Conservation (phyloP, 2,888 invertebrate genomes). For the Mylabris sibirica region DNA sequence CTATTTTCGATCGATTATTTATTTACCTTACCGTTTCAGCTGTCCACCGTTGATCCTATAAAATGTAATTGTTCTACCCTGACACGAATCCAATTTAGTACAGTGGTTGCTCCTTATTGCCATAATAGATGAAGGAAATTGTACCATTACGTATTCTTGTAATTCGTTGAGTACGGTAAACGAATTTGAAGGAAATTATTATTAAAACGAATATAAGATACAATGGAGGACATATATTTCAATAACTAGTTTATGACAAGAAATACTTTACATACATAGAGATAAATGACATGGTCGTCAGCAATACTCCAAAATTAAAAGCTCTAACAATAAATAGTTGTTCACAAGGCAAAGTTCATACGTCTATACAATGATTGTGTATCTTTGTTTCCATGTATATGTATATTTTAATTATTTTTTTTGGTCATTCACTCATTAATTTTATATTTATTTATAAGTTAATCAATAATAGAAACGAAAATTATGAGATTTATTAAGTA, state of each 20-base stretch:
- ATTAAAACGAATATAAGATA: constrained; percentile 40
- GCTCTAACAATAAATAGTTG: constrained; percentile 50
- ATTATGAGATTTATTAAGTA: background rate
- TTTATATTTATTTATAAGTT: constrained; percentile 20
- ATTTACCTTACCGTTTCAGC: background rate
- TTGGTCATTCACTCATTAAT: constrained; percentile 49
- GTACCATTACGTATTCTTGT: too few relatives aligned
- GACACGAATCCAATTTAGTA: background rate
- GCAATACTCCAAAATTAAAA: constrained; percentile 51
- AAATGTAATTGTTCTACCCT: background rate
- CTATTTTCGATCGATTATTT: background rate
- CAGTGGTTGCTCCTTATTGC: too few relatives aligned
- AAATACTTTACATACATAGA: constrained; percentile 57
- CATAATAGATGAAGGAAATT: background rate
- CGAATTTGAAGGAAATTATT: background rate
- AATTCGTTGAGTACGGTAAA: too few relatives aligned
- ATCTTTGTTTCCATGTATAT: constrained; percentile 24
- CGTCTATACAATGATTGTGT: constrained; percentile 52
- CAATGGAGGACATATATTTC: constrained; percentile 61
- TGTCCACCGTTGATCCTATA: background rate
- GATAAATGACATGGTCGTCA: constrained; percentile 55
- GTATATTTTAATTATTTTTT: background rate
- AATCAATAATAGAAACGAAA: constrained; percentile 29
- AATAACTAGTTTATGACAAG: constrained; percentile 58
- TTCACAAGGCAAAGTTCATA: constrained; percentile 55